These are phyloP conservation scores for Champsocephalus esox DNA, from an alignment of 2,797 vertebrate genomes.

Conservation along the genomic window DNA sequence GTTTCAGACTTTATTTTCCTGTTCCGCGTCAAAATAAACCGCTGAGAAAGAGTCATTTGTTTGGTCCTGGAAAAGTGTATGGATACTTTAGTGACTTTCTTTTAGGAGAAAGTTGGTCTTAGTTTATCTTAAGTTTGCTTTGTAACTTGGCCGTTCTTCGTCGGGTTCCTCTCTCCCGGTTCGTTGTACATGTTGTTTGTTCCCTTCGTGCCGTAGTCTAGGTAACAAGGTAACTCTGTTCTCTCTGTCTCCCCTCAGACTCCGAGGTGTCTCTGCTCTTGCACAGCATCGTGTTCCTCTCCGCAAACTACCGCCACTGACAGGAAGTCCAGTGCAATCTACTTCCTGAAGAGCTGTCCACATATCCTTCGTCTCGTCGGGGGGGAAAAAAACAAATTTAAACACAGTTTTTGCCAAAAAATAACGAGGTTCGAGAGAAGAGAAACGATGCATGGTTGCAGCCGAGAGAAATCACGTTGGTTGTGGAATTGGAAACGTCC, in stretches of 20 bases:
- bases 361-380: slow-evolving; percentile 2
- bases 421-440: background rate
- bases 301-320: slow-evolving; percentile 84
- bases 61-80: too few species aligned
- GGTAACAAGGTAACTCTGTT: background rate
- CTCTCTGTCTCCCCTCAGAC: slow-evolving; percentile 77
- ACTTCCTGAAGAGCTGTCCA: slow-evolving; percentile 25
- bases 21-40: too few species aligned
- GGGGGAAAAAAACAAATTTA: background rate
- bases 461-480: background rate
- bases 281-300: slow-evolving; percentile 91
- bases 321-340: slow-evolving; percentile 43
- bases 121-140: too few species aligned
- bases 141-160: too few species aligned
- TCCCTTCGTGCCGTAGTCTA: too few species aligned
- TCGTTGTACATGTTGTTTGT: too few species aligned
- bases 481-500: too few species aligned
- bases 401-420: slow-evolving; percentile 14
- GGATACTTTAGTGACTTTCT: too few species aligned
- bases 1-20: too few species aligned
- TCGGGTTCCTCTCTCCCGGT: too few species aligned
- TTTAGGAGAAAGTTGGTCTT: too few species aligned
- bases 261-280: slow-evolving; percentile 91
- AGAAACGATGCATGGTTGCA: background rate
- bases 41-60: too few species aligned